Evolutionary conservation across 1,140 invertebrate species (phyloP).

Genomic region (Rhopalosiphum maidis): DNA sequence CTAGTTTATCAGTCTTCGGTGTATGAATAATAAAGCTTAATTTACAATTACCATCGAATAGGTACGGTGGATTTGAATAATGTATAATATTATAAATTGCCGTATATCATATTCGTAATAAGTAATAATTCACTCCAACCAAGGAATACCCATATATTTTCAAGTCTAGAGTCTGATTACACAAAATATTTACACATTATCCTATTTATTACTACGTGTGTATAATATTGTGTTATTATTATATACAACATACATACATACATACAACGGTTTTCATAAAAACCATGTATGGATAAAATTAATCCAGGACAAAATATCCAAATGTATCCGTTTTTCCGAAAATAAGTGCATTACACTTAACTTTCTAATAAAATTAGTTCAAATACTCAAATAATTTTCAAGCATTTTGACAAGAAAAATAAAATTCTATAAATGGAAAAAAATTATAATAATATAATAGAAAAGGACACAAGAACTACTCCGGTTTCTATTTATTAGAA

Average conservation of each 20-base stretch:
- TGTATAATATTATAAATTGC: neutral
- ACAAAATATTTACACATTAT: neutral
- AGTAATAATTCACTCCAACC: neutral
- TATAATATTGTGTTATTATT: neutral
- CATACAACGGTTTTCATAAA: neutral
- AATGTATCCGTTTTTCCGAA: no score
- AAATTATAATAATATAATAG: no score
- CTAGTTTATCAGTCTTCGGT: neutral
- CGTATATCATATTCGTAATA: neutral
- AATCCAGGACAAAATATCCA: no score
- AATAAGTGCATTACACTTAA: no score
- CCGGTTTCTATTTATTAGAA: no score
- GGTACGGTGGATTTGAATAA: slow-evolving; percentile 2
- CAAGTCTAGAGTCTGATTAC: neutral
- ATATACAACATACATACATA: neutral
- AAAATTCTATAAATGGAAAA: no score
- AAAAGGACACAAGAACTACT: no score
- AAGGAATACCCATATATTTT: neutral
- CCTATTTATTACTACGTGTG: neutral
- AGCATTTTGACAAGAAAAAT: no score
- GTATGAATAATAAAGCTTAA: slow-evolving; percentile 35
- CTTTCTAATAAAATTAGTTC: no score
- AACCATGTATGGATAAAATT: neutral
- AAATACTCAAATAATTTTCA: no score
- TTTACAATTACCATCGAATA: neutral